phyloP scores from a whole-genome alignment of 2,797 vertebrate species.

The Pipistrellus pygmaeus region DNA sequence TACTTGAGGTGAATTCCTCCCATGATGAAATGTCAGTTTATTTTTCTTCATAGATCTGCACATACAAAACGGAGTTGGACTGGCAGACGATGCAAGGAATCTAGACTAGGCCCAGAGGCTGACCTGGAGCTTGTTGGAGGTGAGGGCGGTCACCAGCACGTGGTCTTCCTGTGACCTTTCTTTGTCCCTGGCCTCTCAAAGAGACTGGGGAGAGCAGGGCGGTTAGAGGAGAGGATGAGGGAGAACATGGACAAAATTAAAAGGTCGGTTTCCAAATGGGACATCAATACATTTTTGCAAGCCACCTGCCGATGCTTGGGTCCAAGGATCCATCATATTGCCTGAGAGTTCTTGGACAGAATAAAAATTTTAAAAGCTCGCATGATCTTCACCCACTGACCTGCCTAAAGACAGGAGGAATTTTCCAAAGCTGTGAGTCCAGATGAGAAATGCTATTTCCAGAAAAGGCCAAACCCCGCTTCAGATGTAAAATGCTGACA shows the following conservation, averaged over 20 bases:
- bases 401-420: not conserved
- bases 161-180: not conserved
- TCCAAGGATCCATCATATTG: not conserved
- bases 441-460: not conserved
- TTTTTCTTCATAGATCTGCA: not conserved
- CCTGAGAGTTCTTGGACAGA: slow-evolving; percentile 11
- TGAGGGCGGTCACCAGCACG: not conserved
- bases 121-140: not conserved
- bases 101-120: not conserved
- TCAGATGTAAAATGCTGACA: slow-evolving; percentile 21
- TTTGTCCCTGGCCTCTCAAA: slow-evolving; percentile 18
- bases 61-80: not conserved
- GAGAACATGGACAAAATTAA: not conserved
- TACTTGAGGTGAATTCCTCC: slow-evolving; percentile 16
- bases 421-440: slow-evolving; percentile 19
- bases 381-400: not conserved
- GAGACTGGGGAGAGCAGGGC: not conserved
- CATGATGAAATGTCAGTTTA: not conserved
- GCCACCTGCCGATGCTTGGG: not conserved
- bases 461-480: slow-evolving; percentile 23
- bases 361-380: not conserved
- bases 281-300: slow-evolving; percentile 24
- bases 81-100: not conserved
- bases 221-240: no score
- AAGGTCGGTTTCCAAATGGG: slow-evolving; percentile 22